Evolutionary conservation across 2,797 vertebrate species (phyloP), one percentile per base, ranked within the genome.

Genomic region (Margarornis squamiger): DNA sequence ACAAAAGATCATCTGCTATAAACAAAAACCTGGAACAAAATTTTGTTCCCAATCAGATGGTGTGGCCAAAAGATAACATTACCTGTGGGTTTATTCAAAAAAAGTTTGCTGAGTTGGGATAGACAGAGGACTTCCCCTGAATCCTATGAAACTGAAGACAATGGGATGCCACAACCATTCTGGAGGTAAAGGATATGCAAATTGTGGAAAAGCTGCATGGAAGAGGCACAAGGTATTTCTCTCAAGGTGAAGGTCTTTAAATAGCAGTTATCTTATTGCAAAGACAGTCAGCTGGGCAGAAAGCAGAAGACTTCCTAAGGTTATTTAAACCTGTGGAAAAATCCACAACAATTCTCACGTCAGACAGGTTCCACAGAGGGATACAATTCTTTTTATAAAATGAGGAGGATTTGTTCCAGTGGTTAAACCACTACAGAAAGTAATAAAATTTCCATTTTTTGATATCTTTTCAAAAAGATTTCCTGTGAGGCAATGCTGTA

Each of bases 391-490:
- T 68, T 88, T 61, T 27, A 48, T 46, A 30, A 46, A 32, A 21
- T 2, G 3, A 80, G 4, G 14, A 68, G 59, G 54, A 68, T 72
- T 71, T 93, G 71, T 95, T 93, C 86, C 36, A 62, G 55, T 81
- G 74, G 39, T 84, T 84, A 89, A 91, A 67, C 22, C n/a, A 48
- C 19, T 38, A 74, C 9, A 77, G 65, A 74, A 84, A 74, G 57
- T 61, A 74, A 81, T 55, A 58, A 67, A 70, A 55, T 78, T 89
- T 94, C 66, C 38, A 70, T 92, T 83, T 80, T 46, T 86, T 72
- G 27, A 16, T 70, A 45, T 52, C 7, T 83, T 86, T 77, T 73
- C 7, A 49, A 41, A 73, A 73, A 59, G 39, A 29, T 73, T 76
- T 93, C 26, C 58, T 65, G 19, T 1, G 30, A 80, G 36, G 32